Conservation (phyloP, 2,113 vertebrate species). For the Melierax canorus region DNA sequence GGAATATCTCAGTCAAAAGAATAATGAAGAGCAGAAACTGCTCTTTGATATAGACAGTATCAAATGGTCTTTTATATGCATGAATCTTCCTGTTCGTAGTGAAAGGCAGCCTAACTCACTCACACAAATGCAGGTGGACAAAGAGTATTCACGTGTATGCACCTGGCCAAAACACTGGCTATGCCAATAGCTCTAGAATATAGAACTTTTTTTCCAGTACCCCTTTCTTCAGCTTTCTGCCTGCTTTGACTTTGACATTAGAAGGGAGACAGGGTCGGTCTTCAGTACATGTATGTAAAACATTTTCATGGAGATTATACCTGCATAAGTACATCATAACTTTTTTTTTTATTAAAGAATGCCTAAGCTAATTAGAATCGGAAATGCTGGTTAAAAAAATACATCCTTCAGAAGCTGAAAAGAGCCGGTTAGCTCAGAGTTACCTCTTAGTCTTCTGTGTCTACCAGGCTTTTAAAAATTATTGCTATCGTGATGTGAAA, state of each 20-base stretch:
- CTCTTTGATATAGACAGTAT: background rate
- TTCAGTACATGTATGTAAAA: background rate
- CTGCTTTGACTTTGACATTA: background rate
- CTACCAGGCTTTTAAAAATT: background rate
- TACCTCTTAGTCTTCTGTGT: background rate
- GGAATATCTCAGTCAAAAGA: background rate
- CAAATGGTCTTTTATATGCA: background rate
- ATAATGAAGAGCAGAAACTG: background rate
- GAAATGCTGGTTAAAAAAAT: background rate
- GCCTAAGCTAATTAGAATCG: background rate
- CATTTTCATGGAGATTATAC: background rate
- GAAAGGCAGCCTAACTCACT: background rate
- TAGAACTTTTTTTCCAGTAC: background rate
- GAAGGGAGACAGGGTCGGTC: background rate
- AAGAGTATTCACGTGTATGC: background rate
- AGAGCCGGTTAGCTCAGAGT: background rate
- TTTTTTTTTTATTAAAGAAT: background rate
- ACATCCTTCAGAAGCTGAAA: background rate
- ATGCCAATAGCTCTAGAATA: background rate
- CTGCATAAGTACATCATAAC: background rate
- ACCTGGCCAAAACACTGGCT: background rate
- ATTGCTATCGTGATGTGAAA: background rate
- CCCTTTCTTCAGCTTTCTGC: background rate
- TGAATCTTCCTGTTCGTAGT: background rate
- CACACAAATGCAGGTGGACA: background rate